Evolutionary conservation across 2,113 vertebrate genomes (phyloP).

Genomic region (Lathamus discolor): DNA sequence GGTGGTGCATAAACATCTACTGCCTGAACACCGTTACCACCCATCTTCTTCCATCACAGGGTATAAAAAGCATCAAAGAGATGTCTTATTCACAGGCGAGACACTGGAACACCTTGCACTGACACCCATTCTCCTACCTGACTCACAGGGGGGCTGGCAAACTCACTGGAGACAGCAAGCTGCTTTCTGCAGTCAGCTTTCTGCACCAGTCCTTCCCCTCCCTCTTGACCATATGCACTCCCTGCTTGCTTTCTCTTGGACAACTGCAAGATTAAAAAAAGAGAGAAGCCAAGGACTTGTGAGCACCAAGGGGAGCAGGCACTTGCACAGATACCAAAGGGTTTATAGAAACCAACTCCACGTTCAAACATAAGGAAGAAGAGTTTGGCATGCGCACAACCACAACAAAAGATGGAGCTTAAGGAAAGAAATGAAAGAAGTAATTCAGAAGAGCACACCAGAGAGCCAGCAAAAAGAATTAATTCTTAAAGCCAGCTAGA

Average conservation of each 20-base stretch:
- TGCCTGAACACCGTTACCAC: background rate
- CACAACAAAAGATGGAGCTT: background rate
- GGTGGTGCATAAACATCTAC: background rate
- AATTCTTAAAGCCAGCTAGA: conserved; percentile 1
- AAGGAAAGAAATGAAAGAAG: background rate
- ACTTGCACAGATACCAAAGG: background rate
- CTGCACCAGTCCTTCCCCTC: background rate
- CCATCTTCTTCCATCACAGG: background rate
- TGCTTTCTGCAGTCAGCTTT: background rate
- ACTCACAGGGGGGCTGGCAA: background rate
- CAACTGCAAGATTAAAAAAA: background rate
- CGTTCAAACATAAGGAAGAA: background rate
- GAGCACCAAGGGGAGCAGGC: background rate
- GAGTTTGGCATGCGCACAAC: background rate
- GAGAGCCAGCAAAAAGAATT: conserved; percentile 21
- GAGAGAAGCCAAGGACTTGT: background rate
- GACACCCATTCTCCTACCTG: background rate
- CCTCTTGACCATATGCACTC: background rate
- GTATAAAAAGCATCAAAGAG: background rate
- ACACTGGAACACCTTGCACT: background rate
- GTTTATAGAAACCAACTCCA: background rate
- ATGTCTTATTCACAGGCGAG: background rate
- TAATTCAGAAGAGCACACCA: background rate
- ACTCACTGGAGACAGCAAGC: background rate
- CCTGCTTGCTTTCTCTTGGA: background rate